Base-by-base conservation (phyloP, 1,140 invertebrate genomes). In the Doryteuthis pealeii region DNA sequence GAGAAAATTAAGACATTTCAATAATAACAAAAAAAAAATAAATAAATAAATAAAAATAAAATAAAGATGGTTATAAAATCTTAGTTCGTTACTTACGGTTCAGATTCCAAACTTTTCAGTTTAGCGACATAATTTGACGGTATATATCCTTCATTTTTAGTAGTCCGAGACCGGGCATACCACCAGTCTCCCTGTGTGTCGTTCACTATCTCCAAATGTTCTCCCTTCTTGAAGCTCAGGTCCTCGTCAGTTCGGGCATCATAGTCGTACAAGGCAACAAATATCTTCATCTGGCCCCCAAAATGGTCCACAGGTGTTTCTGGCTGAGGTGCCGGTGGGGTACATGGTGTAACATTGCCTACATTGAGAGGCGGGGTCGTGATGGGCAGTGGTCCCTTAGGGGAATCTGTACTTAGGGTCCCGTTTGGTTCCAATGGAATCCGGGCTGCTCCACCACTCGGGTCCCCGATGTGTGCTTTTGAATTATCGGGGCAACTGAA, bases 151-250 rank as follows among this genome's bases (percentile, higher is more conserved):
- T 98, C 95, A 94, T 93, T 69, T 78, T 84, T 83, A 45, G 96
- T 96, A 81, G 95, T 92, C 90, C 96, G 95, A 89, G 95, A 97
- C 82, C 94, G 92, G 66, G 97, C 97, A 83, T 98, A 92, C 98
- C 98, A 99, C 98, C 98, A 99, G 88, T 99, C 98, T 70, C 97
- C 96, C 88, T 97, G 95, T 74, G 96, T 99, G 90, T 99, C 97
- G 89, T 99, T 98, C 77, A 99, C 89, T 79, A 99, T 98, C 89
- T 99, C 97, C 85, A 99, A 90, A 89, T 98, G 95, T 88, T 99
- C 97, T 54, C 97, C 97, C 89, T 99, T 99, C 80, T 96, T 93
- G 89, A 99, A 99, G 89, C 95, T 97, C 72, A 99, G 90, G 89
- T 99, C 98, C 89, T 99, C 97, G 87, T 98, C 96, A 32, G 98